A percentile compares a stretch with the other conserved stretches of the same genome.
phyloP scores from a whole-genome alignment of 2,113 vertebrate species.

The Oreochromis tanganicae region DNA sequence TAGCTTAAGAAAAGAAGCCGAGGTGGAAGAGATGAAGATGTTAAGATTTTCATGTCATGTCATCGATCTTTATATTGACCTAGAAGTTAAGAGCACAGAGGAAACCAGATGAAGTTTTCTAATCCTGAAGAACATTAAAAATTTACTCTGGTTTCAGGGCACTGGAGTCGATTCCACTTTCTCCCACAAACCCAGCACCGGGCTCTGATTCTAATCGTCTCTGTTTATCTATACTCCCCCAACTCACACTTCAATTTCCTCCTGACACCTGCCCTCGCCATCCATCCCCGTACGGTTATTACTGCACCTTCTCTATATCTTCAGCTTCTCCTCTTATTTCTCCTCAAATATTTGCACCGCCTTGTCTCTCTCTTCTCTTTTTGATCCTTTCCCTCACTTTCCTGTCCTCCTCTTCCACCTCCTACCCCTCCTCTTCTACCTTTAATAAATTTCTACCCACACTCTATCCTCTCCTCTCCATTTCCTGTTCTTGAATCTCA shows the following conservation, averaged over 20 bases:
- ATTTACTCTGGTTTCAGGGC: background rate
- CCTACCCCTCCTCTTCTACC: background rate
- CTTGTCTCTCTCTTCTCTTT: conserved; percentile 4
- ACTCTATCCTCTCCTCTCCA: background rate
- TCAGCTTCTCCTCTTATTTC: background rate
- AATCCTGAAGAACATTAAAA: background rate
- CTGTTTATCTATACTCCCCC: background rate
- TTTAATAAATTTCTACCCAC: background rate
- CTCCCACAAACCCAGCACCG: background rate
- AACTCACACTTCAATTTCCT: background rate
- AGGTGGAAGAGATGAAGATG: background rate
- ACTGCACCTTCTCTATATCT: conserved; percentile 2
- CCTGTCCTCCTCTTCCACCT: background rate
- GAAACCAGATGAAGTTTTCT: background rate
- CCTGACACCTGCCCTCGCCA: background rate
- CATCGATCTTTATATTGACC: accelerated
- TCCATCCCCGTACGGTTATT: background rate
- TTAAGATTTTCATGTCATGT: background rate
- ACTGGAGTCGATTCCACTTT: too few species aligned
- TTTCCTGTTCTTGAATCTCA: background rate
- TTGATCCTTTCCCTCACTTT: background rate
- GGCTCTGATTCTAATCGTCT: background rate
- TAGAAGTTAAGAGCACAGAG: background rate
- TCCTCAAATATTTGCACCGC: conserved; percentile 25
- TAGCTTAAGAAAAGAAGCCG: background rate